Evolutionary conservation across 2,113 vertebrate genomes (phyloP).

Genomic region (Melozone crissalis): DNA sequence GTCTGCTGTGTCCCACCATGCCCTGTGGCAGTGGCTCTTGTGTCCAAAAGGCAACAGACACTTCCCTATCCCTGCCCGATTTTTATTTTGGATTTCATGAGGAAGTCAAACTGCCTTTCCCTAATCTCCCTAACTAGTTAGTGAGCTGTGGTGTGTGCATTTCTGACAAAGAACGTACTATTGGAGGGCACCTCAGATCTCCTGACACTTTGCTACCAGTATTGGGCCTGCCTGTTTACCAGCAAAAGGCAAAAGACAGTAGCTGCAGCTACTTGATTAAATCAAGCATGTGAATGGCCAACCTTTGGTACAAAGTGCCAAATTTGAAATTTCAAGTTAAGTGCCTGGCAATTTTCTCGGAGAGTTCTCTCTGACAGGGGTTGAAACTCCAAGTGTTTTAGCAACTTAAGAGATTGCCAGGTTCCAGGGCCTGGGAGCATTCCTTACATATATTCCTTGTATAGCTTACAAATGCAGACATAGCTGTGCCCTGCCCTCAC

Average conservation of each 20-base stretch:
- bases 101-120: background rate
- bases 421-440: background rate
- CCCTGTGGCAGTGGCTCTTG: fast-evolving
- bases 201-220: background rate
- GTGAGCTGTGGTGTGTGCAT: background rate
- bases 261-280: background rate
- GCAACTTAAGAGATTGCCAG: background rate
- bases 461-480: background rate
- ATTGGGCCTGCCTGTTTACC: background rate
- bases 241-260: background rate
- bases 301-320: fast-evolving
- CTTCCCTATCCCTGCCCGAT: background rate
- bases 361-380: background rate
- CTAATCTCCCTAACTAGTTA: background rate
- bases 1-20: background rate
- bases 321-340: background rate
- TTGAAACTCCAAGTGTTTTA: background rate
- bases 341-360: background rate
- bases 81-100: background rate
- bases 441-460: background rate
- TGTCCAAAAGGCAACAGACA: background rate
- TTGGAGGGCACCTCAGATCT: background rate
- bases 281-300: fast-evolving
- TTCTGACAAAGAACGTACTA: background rate
- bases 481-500: background rate